Base-by-base conservation (phyloP, 2,797 vertebrate species). In the Lutjanus campechanus region DNA sequence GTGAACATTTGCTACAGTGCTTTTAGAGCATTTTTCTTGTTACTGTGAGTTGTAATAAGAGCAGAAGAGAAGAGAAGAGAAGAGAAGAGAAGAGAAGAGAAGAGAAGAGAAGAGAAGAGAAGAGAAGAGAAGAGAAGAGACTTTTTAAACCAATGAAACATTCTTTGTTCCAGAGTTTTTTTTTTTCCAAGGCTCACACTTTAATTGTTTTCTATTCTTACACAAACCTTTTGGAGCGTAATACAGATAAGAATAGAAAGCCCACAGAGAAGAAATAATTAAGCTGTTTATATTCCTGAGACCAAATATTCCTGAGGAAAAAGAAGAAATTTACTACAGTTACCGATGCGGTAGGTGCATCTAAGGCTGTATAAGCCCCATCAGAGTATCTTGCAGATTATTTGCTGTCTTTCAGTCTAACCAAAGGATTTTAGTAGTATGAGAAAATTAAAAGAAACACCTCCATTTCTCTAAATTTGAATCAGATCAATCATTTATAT, bases 121-220 rank as follows among this genome's bases (percentile, higher is more conserved):
- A 71, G 58, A 56, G 40, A 25, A 50, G 68, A 67, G 62, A 54
- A 72, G 63, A 62, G 60, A 54, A 69, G 53, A 22, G 53, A 22
- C 3, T 25, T 67, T 67, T 47, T n/a, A 69, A 58, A 77, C 3
- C 11, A 53, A 4, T 59, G 5, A 36, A 53, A 66, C 36, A 17
- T 50, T 73, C 66, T 25, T 12, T 12, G 4, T 46, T 46, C 44
- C 44, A 3, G 29, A 5, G 5, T 25, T 50, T 55, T 22, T 72
- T 73, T 59, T n/a, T 72, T 74, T 71, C 49, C 13, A 69, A 77
- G 7, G 56, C 29, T 8, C 63, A 15, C 6, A 53, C n/a, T 69
- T 68, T 19, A 68, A 79, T 69, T 56, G 46, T 66, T 77, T 77
- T 67, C 29, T 71, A n/a, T 69, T 79, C 67, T 77, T 41, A 61